Evolutionary conservation across 2,797 vertebrate genomes (phyloP), one percentile per base, ranked within the genome.

Genomic region (Arrhamphus sclerolepis): DNA sequence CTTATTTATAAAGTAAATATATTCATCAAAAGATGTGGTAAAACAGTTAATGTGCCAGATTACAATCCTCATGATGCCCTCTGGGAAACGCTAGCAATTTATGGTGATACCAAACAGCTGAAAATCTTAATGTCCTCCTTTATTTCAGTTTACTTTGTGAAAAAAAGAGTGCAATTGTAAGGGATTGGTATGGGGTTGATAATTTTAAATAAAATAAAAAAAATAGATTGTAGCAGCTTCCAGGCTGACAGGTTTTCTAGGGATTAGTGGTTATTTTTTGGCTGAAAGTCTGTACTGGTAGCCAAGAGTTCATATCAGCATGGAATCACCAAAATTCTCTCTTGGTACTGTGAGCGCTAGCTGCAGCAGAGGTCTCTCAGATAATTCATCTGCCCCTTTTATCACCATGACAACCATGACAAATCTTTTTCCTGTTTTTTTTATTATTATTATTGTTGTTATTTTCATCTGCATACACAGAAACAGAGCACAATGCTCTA

Each of bases 321-420:
- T 48, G 71, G 56, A 62, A 46, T 71, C 63, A 53, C 78, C 76
- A 73, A 81, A 84, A 75, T n/a, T 74, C 66, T 76, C 72, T 69
- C 77, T 51, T 6, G 40, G 60, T 68, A 11, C 66, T 65, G 75
- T 58, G 75, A 62, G 61, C 56, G 60, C 66, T 46, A n/a, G 24
- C 74, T 58, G 77, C 62, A 76, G 56, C 71, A 58, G 40, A 42
- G 20, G 66, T 72, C 44, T 55, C 26, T 63, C 48, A 69, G 63
- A 19, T 52, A 65, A 61, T 61, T 41, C 62, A 63, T 63, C 48
- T 22, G 44, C 66, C 67, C 40, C 29, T 44, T 56, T 20, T 13
- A 44, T 85, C 74, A 22, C 74, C 75, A 79, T 82, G 80, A 76
- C 87, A 78, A 83, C 84, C 59, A n/a, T 56, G 62, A 39, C 47